phyloP scores from a whole-genome alignment of 2,113 vertebrate species.

The Pampusana beccarii region DNA sequence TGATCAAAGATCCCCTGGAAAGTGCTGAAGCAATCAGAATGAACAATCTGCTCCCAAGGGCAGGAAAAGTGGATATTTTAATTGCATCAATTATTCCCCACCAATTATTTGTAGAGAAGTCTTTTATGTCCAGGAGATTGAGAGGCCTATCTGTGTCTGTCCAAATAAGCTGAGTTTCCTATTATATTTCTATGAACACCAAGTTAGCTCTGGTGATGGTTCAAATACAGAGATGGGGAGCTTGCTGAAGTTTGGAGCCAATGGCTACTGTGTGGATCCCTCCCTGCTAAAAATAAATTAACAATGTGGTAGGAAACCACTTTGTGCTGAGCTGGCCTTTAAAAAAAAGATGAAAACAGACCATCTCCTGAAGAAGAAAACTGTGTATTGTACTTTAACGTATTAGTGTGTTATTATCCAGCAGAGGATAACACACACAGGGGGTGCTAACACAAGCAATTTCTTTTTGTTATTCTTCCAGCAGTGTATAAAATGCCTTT shows the following conservation, averaged over 20 bases:
- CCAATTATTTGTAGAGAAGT: neutral
- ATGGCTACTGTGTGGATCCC: neutral
- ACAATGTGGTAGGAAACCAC: neutral
- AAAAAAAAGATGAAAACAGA: neutral
- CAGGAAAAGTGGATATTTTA: neutral
- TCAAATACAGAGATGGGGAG: neutral
- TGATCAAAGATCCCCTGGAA: neutral
- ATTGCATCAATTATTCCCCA: conserved; percentile 27
- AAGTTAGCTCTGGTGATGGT: neutral
- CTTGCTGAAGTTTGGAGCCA: rapidly evolving
- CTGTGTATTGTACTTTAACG: neutral
- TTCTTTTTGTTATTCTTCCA: neutral
- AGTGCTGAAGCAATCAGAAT: conserved; percentile 23
- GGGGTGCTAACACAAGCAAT: neutral
- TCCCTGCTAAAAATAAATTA: neutral
- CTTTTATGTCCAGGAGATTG: neutral
- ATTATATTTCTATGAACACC: neutral
- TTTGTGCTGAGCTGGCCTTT: neutral
- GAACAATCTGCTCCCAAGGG: neutral
- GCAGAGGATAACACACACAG: neutral
- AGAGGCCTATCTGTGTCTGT: neutral
- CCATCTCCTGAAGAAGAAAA: neutral
- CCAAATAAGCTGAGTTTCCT: neutral
- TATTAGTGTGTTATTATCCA: neutral
- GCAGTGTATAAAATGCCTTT: neutral